Evolutionary conservation across 1,140 invertebrate genomes (phyloP).

Genomic region (Papilio xuthus): DNA sequence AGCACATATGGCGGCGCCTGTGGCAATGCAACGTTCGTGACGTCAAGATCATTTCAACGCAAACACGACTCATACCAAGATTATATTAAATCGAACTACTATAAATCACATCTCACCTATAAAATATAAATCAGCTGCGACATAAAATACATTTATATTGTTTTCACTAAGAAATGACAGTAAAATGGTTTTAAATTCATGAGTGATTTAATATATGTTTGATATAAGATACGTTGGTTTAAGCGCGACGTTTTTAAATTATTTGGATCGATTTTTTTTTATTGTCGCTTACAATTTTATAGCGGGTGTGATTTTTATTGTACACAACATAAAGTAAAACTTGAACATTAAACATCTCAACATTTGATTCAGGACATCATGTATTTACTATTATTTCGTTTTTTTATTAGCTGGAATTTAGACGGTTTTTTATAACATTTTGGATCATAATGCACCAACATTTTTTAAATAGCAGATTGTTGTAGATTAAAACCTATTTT

Average conservation of each 20-base stretch:
- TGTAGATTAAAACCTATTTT: too few species aligned
- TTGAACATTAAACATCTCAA: not conserved
- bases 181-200: constrained; percentile 79
- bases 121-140: constrained; percentile 77
- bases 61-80: constrained; percentile 51
- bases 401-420: not conserved
- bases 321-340: not conserved
- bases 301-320: constrained; percentile 27
- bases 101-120: constrained; percentile 78
- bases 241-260: constrained; percentile 55
- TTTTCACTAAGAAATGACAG: constrained; percentile 78
- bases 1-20: constrained; percentile 57
- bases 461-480: too few species aligned
- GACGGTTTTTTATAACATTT: not conserved
- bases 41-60: constrained; percentile 51
- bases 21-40: constrained; percentile 42
- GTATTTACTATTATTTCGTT: not conserved
- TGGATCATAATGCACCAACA: not conserved
- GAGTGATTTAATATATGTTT: constrained; percentile 73
- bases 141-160: constrained; percentile 80
- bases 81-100: constrained; percentile 67
- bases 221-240: constrained; percentile 59
- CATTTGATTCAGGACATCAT: not conserved
- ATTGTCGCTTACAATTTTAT: constrained; percentile 59
- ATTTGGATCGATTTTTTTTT: constrained; percentile 61